Conservation (phyloP, 2,797 vertebrate species). For the Hydrophis major region DNA sequence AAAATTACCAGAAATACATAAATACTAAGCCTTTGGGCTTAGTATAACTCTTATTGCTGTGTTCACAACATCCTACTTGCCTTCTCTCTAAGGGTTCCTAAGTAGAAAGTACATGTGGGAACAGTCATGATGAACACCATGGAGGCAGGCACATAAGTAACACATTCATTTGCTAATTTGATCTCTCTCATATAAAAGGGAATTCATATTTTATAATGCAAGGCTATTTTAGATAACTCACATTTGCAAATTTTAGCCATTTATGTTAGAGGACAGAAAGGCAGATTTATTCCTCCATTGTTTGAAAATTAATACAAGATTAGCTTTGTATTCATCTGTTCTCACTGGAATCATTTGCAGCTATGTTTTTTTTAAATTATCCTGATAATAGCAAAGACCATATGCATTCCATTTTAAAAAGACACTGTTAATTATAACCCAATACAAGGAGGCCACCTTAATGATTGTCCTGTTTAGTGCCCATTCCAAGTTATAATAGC, state of each 20-base stretch:
- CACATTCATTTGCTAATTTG: slow-evolving; percentile 5
- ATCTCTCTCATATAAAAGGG: neutral
- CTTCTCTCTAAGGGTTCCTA: neutral
- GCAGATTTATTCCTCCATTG: neutral
- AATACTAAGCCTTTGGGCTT: neutral
- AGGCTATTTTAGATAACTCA: neutral
- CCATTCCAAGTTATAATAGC: neutral
- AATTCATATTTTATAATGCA: neutral
- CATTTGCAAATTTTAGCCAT: neutral
- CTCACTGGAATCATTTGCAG: neutral
- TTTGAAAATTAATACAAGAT: neutral
- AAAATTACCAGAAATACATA: neutral
- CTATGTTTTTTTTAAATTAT: neutral
- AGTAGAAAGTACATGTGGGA: neutral
- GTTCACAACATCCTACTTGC: neutral
- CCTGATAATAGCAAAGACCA: neutral
- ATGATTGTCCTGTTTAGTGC: neutral
- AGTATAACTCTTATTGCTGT: neutral
- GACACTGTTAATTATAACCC: neutral
- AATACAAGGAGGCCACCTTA: neutral
- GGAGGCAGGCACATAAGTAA: neutral
- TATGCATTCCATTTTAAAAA: neutral
- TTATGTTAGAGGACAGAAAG: neutral
- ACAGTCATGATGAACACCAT: neutral
- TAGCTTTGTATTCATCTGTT: neutral